A percentile compares a stretch with the other conserved stretches of the same genome.
Conservation (phyloP, 2,113 vertebrate species). For the Rana temporaria region DNA sequence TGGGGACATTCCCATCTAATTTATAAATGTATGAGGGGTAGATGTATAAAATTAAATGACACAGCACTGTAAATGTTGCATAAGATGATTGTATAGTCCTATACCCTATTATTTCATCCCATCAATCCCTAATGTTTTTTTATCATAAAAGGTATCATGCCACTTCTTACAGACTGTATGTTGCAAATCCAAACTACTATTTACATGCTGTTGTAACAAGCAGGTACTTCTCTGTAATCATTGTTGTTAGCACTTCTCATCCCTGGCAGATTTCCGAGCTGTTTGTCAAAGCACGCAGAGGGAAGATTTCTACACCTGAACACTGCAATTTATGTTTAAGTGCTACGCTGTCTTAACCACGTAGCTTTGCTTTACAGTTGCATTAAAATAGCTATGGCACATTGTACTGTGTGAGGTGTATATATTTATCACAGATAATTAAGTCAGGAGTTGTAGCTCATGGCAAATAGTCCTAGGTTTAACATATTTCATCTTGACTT, state of each 20-base stretch:
- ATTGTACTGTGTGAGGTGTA: background rate
- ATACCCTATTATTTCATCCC: constrained; percentile 20
- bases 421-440: background rate
- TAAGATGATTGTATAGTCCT: background rate
- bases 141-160: constrained; percentile 17
- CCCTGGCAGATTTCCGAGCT: constrained; percentile 1
- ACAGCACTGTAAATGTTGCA: background rate
- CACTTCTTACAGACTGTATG: background rate
- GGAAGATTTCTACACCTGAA: background rate
- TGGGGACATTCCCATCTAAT: too few species aligned
- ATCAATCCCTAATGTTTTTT: constrained; percentile 12
- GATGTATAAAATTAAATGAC: constrained; percentile 1
- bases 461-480: too few species aligned
- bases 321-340: background rate
- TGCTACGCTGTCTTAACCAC: background rate
- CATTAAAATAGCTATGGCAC: background rate
- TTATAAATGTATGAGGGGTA: background rate
- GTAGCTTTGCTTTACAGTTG: background rate
- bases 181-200: constrained; percentile 32
- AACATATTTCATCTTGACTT: too few species aligned
- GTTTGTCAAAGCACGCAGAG: constrained; percentile 13
- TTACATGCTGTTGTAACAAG: constrained; percentile 36
- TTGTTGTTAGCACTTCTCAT: constrained; percentile 37
- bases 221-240: constrained; percentile 42
- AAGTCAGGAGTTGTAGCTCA: too few species aligned